Conservation (phyloP, 2,888 invertebrate species). For the Prosapia bicincta region DNA sequence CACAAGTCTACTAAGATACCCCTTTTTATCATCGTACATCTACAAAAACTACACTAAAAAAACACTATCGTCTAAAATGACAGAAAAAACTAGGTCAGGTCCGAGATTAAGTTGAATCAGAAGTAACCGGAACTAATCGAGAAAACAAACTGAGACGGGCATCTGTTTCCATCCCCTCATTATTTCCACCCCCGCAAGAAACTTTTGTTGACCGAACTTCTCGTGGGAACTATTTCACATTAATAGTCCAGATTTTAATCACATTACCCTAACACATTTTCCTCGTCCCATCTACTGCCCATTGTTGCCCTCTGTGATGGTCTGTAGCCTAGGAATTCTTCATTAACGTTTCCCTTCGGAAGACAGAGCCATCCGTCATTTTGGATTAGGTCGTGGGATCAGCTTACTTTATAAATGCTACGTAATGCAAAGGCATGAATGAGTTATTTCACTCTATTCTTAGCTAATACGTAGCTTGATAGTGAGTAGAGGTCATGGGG, state of each 20-base stretch:
- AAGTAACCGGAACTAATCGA: neutral
- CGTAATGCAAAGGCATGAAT: too few relatives aligned
- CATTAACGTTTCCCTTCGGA: neutral
- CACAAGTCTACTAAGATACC: too few relatives aligned
- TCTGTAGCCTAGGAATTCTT: neutral
- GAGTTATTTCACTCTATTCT: too few relatives aligned
- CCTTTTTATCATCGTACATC: too few relatives aligned
- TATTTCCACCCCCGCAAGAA: neutral
- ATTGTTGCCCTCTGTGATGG: neutral
- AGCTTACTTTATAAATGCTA: too few relatives aligned
- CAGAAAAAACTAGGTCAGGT: neutral
- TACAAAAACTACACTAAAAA: neutral
- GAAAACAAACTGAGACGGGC: neutral
- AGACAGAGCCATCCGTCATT: neutral
- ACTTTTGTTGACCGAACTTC: neutral
- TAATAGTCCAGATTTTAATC: conserved; percentile 2
- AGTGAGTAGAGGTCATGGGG: too few relatives aligned
- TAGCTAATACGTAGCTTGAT: too few relatives aligned
- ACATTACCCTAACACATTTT: neutral
- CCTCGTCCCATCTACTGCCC: neutral
- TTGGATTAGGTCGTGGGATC: neutral
- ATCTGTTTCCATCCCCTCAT: neutral
- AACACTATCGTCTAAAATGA: neutral
- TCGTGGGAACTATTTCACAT: neutral
- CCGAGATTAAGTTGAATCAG: neutral